phyloP scores from a whole-genome alignment of 53 echinoderm and acorn worm genomes.

The Holothuria scabra region DNA sequence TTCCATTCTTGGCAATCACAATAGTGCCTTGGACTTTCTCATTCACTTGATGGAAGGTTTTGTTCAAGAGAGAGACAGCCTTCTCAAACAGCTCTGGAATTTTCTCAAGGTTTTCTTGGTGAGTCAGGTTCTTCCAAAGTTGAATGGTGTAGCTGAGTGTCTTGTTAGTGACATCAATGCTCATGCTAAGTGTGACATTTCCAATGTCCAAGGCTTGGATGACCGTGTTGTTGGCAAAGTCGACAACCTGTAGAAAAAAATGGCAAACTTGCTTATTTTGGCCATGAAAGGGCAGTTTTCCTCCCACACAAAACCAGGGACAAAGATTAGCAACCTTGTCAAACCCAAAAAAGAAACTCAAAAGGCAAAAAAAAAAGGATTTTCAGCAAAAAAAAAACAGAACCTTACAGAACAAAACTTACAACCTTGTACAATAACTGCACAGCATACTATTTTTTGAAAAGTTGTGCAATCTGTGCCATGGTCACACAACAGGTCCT shows the following conservation, averaged over 20 bases:
- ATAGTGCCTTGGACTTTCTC: slow-evolving; percentile 29
- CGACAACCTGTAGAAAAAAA: neutral
- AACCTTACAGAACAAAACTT: too few relatives aligned
- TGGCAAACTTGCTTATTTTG: neutral
- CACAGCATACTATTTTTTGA: too few relatives aligned
- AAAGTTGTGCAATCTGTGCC: too few relatives aligned
- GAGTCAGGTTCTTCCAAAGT: slow-evolving; percentile 62
- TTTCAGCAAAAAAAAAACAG: too few relatives aligned
- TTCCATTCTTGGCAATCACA: slow-evolving; percentile 32
- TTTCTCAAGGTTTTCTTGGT: slow-evolving; percentile 60
- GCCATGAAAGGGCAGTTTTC: too few relatives aligned
- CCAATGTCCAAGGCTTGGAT: slow-evolving; percentile 38
- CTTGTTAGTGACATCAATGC: slow-evolving; percentile 43
- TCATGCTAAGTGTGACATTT: slow-evolving; percentile 39
- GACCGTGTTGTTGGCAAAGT: slow-evolving; percentile 11
- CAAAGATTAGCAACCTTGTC: too few relatives aligned
- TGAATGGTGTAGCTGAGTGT: slow-evolving; percentile 54
- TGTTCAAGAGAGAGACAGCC: slow-evolving; percentile 6
- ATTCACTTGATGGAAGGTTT: slow-evolving; percentile 28
- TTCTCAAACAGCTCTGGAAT: slow-evolving; percentile 56
- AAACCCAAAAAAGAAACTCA: too few relatives aligned
- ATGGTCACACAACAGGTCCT: too few relatives aligned
- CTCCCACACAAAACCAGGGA: too few relatives aligned
- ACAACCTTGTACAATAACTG: too few relatives aligned
- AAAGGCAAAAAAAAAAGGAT: too few relatives aligned